These are phyloP conservation scores for Selene dorsalis DNA, from an alignment of 2,797 vertebrate genomes.

Conservation along the genomic window DNA sequence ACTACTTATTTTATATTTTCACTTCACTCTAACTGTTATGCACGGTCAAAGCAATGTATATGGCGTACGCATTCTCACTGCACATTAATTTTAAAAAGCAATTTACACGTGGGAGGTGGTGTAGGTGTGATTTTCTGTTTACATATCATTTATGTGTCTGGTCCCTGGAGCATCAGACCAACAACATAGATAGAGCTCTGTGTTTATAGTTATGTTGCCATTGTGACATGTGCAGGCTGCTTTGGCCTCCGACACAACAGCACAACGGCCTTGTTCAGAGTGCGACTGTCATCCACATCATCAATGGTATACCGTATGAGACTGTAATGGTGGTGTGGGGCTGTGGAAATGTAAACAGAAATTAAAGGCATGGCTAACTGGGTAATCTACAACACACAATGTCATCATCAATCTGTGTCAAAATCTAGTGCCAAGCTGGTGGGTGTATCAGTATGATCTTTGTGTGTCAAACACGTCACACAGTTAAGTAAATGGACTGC, in stretches of 20 bases:
- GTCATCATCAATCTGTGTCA: neutral
- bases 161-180: slow-evolving; percentile 15
- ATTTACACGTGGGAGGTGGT: no score
- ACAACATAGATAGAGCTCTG: slow-evolving; percentile 15
- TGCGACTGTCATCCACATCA: neutral
- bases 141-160: no score
- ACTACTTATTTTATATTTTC: no score
- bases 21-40: no score
- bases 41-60: no score
- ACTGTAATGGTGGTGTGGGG: neutral
- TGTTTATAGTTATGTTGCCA: slow-evolving; percentile 46
- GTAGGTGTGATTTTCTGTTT: no score
- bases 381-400: neutral
- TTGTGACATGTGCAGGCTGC: slow-evolving; percentile 18
- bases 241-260: neutral
- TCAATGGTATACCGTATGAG: neutral
- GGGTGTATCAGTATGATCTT: neutral
- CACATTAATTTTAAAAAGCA: no score
- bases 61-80: no score
- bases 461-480: neutral
- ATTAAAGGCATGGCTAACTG: neutral
- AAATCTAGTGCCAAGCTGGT: no score
- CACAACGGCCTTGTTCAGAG: neutral
- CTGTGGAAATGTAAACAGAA: neutral
- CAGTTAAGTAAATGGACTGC: no score